Evolutionary conservation across 2,113 vertebrate species (phyloP).

Genomic region (Solea solea): DNA sequence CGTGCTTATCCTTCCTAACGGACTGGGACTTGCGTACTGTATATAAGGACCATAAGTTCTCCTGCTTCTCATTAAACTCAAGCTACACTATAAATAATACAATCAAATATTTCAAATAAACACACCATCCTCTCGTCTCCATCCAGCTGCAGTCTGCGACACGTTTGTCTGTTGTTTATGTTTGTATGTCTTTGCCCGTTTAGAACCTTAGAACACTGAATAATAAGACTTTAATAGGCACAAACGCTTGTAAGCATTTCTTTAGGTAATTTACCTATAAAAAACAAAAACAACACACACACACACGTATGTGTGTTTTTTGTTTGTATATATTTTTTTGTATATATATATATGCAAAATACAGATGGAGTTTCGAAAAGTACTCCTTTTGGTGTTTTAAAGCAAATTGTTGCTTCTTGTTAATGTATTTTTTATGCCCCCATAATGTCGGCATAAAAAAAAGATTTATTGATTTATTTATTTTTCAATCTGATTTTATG

Average conservation of each 20-base stretch:
- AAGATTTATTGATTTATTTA: too few relatives aligned
- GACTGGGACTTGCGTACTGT: neutral
- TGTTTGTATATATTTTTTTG: neutral
- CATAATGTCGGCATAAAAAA: too few relatives aligned
- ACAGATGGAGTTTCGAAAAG: neutral
- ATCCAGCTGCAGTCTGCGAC: slow-evolving; percentile 12
- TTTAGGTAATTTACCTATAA: neutral
- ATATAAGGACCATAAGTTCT: neutral
- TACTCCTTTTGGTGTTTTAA: neutral
- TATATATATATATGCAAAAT: neutral
- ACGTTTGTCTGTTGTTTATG: too few relatives aligned
- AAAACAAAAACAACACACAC: too few relatives aligned
- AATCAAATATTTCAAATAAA: slow-evolving; percentile 47
- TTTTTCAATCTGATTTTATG: neutral
- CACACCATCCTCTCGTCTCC: slow-evolving; percentile 18
- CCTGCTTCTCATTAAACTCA: slow-evolving; percentile 52
- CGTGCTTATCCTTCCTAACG: neutral
- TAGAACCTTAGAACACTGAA: too few relatives aligned
- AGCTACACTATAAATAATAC: slow-evolving; percentile 58
- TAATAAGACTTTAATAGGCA: slow-evolving; percentile 6
- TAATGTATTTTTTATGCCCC: too few relatives aligned
- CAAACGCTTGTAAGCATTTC: neutral
- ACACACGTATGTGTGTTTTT: too few relatives aligned
- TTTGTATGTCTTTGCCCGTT: too few relatives aligned
- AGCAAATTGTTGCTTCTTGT: neutral